Percentiles rank a stretch among this genome's conserved stretches.
These are phyloP conservation scores for Bombus consobrinus DNA, from an alignment of 1,140 invertebrate genomes.

Conservation along the genomic window DNA sequence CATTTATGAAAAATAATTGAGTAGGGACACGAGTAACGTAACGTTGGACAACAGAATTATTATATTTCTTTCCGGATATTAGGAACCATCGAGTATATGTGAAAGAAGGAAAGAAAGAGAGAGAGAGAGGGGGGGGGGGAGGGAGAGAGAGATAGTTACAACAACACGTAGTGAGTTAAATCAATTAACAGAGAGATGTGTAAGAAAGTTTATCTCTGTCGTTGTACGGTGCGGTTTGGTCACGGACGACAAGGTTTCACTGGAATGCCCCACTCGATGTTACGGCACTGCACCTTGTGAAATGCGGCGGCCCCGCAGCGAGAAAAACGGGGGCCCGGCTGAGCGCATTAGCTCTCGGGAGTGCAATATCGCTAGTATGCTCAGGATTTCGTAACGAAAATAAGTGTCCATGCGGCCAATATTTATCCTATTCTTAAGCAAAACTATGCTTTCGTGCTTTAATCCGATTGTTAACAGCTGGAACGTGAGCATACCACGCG, in stretches of 20 bases:
- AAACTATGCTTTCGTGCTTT: slow-evolving; percentile 3
- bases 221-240: neutral
- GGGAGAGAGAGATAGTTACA: neutral
- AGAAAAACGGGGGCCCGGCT: slow-evolving; percentile 65
- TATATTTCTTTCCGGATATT: neutral
- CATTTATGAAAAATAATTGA: neutral
- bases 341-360: slow-evolving; percentile 56
- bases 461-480: slow-evolving; percentile 5
- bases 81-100: neutral
- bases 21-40: neutral
- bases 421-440: neutral
- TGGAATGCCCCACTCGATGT: slow-evolving; percentile 24
- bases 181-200: neutral
- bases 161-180: neutral
- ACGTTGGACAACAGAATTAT: neutral
- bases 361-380: slow-evolving; percentile 41
- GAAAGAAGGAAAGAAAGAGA: too few relatives aligned
- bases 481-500: slow-evolving; percentile 24
- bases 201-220: slow-evolving; percentile 6
- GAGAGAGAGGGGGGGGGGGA: too few relatives aligned
- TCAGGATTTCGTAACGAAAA: slow-evolving; percentile 12
- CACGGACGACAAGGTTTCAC: slow-evolving; percentile 41
- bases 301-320: slow-evolving; percentile 60
- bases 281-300: slow-evolving; percentile 63
- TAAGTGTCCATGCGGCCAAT: neutral